Conservation (phyloP, 1,140 invertebrate genomes). For the Bombus fervidus region DNA sequence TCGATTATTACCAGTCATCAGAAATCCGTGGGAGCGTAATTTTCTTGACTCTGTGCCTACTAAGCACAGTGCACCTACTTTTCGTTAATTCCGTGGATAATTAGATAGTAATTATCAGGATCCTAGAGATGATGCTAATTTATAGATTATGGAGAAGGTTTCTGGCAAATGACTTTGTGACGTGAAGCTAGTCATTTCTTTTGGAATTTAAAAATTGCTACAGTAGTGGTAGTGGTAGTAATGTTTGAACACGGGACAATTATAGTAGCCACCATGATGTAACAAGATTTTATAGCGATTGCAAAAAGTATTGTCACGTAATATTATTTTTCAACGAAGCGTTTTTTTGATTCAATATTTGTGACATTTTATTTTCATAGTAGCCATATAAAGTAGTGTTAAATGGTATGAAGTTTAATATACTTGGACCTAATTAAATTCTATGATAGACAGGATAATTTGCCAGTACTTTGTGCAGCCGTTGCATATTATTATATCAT, state of each 20-base stretch:
- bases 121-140: neutral
- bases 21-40: constrained; percentile 29
- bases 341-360: neutral
- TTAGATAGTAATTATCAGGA: constrained; percentile 28
- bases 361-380: neutral
- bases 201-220: no score
- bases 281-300: neutral
- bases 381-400: neutral
- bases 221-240: neutral
- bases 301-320: no score
- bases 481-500: neutral
- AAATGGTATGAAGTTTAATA: neutral
- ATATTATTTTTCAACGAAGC: no score
- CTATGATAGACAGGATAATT: no score
- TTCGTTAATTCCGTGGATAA: constrained; percentile 13
- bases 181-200: neutral
- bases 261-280: neutral
- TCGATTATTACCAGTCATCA: neutral
- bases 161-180: neutral
- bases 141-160: neutral
- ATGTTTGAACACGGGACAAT: neutral
- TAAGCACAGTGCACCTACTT: neutral
- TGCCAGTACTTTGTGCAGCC: neutral
- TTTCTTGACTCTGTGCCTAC: neutral
- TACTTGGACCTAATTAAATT: no score